phyloP scores from a whole-genome alignment of 2,888 invertebrate species.

The Epirrhoe alternata region DNA sequence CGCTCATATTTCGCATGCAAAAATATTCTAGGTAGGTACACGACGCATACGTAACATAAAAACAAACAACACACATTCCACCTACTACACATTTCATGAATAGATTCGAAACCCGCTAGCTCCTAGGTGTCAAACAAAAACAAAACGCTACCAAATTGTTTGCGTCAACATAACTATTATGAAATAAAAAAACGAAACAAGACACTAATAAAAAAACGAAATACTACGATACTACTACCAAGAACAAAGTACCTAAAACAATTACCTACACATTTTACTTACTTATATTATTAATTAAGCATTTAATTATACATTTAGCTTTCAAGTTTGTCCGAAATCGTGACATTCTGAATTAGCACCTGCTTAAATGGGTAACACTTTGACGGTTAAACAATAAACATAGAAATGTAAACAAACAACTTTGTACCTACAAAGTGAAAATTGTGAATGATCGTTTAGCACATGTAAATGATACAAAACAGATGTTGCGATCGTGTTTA shows the following conservation, averaged over 20 bases:
- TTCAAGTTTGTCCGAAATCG: slow-evolving; percentile 1
- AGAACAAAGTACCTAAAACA: neutral
- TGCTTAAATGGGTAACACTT: slow-evolving; percentile 9
- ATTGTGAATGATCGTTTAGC: slow-evolving; percentile 41
- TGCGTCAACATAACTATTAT: slow-evolving; percentile 19
- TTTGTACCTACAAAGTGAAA: slow-evolving; percentile 29
- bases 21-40: slow-evolving; percentile 46
- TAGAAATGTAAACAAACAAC: slow-evolving; percentile 39
- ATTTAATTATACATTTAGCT: neutral
- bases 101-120: slow-evolving; percentile 33
- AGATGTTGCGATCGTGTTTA: slow-evolving; percentile 28
- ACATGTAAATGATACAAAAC: slow-evolving; percentile 35
- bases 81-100: slow-evolving; percentile 41
- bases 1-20: slow-evolving; percentile 39
- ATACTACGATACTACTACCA: too few species aligned
- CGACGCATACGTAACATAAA: slow-evolving; percentile 48
- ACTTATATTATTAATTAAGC: neutral
- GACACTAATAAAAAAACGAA: too few species aligned
- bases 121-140: slow-evolving; percentile 34
- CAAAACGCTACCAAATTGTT: slow-evolving; percentile 31
- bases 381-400: slow-evolving; percentile 29
- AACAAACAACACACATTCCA: slow-evolving; percentile 41
- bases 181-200: too few species aligned
- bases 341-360: slow-evolving; percentile 13
- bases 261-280: too few species aligned